These are phyloP conservation scores for Ochlodes sylvanus DNA, from an alignment of 2,888 invertebrate genomes.

Conservation along the genomic window DNA sequence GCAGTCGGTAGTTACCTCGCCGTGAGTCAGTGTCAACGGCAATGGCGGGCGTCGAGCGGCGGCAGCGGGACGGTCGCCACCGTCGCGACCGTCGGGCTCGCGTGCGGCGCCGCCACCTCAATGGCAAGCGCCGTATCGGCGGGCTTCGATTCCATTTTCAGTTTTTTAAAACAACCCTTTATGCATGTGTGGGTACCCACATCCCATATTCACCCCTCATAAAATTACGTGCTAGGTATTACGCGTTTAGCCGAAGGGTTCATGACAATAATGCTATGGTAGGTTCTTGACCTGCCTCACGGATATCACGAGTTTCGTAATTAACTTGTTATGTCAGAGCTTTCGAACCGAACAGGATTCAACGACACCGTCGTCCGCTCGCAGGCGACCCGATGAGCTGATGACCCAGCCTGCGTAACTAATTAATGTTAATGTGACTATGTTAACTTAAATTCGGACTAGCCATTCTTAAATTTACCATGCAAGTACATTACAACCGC, in stretches of 20 bases:
- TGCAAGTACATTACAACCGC: too few relatives aligned
- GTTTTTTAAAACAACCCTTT: conserved; percentile 42
- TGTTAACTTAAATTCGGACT: too few relatives aligned
- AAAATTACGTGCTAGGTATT: conserved; percentile 48
- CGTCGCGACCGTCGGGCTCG: conserved; percentile 43
- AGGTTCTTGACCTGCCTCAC: conserved; percentile 49
- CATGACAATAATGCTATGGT: conserved; percentile 30
- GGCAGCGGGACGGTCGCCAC: conserved; percentile 42
- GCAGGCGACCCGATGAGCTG: too few relatives aligned
- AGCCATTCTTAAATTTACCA: too few relatives aligned
- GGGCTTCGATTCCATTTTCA: conserved; percentile 39
- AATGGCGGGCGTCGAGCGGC: too few relatives aligned
- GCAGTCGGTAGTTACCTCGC: conserved; percentile 42
- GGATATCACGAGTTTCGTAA: conserved; percentile 11
- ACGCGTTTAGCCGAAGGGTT: conserved; percentile 40
- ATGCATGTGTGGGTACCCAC: neutral
- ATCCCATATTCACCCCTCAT: conserved; percentile 38
- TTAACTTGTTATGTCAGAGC: conserved; percentile 22
- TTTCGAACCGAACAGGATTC: conserved; percentile 9
- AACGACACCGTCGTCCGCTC: neutral
- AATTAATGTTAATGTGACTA: too few relatives aligned
- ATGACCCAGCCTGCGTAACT: too few relatives aligned
- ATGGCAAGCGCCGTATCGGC: conserved; percentile 40
- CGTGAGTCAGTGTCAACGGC: conserved; percentile 33
- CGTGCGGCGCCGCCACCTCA: conserved; percentile 50